Evolutionary conservation across 2,797 vertebrate species (phyloP), one percentile per base, ranked within the genome.

Genomic region (Orestias chungarensis): DNA sequence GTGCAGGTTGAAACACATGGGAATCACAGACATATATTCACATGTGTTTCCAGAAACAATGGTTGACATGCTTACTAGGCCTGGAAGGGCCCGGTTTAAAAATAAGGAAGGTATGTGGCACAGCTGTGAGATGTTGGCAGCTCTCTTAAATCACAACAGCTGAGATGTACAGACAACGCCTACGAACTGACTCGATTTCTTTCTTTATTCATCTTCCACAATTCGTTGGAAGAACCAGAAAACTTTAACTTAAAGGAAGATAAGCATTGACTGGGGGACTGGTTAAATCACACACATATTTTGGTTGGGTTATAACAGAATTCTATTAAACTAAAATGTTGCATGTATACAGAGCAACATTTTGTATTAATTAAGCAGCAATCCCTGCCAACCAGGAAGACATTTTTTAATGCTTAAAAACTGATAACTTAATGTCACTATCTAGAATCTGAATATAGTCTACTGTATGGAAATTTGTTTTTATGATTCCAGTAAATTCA

Each of bases 61-160:
- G 83, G 85, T 70, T 68, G 82, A 79, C 55, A 75, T 70, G 46
- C 73, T 67, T 89, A 82, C 73, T 50, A 76, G 74, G 71, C 81
- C 76, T 72, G 10, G 52, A 47, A 83, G 86, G 79, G 75, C 80
- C 72, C 55, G 46, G 89, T 93, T 92, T 95, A 95, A 96, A 96
- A 96, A 96, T 93, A 95, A 92, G 90, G 85, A 85, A 91, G 91
- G 93, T 87, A 94, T 93, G 92, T 86, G 61, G 82, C 93, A 94
- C 95, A 96, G 95, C 94, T 96, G 96, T 94, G 92, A 88, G 93
- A 93, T 87, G 93, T 89, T 93, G 91, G 92, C 94, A 93, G 94
- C 88, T 92, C 68, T 52, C 83, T 88, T 93, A 93, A 94, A 96
- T 93, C 93, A 76, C 92, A 94, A 95, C 95, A 97, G 96, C 95